Conservation (phyloP, 2,888 invertebrate species). For the Aelia acuminata region DNA sequence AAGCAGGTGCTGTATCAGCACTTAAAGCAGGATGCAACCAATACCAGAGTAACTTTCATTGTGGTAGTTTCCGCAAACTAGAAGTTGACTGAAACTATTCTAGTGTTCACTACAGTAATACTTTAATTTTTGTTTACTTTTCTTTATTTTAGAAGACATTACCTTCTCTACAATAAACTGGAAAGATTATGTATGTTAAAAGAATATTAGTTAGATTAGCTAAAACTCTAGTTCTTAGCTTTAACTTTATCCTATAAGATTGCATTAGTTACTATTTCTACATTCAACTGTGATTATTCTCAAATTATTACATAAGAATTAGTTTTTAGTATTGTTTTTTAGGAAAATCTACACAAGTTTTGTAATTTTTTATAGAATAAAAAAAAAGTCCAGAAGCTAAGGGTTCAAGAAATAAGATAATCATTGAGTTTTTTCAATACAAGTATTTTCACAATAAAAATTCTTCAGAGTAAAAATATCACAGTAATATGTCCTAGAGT, state of each 20-base stretch:
- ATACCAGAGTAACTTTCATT: slow-evolving; percentile 78
- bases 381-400: no score
- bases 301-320: background rate
- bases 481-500: no score
- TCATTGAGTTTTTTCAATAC: no score
- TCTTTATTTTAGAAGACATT: background rate
- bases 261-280: background rate
- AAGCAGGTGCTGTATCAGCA: slow-evolving; percentile 83
- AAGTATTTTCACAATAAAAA: no score
- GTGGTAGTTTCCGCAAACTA: slow-evolving; percentile 83
- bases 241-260: background rate
- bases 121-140: background rate
- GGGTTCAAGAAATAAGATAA: no score
- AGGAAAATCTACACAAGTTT: background rate
- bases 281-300: background rate
- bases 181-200: background rate
- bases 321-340: background rate
- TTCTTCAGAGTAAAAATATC: no score
- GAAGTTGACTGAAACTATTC: slow-evolving; percentile 78
- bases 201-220: background rate
- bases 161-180: background rate
- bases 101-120: background rate
- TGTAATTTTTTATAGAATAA: no score
- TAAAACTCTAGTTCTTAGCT: background rate
- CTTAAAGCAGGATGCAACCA: slow-evolving; percentile 76